These are phyloP conservation scores for Saxicola maurus DNA, from an alignment of 2,797 vertebrate species.

Conservation along the genomic window DNA sequence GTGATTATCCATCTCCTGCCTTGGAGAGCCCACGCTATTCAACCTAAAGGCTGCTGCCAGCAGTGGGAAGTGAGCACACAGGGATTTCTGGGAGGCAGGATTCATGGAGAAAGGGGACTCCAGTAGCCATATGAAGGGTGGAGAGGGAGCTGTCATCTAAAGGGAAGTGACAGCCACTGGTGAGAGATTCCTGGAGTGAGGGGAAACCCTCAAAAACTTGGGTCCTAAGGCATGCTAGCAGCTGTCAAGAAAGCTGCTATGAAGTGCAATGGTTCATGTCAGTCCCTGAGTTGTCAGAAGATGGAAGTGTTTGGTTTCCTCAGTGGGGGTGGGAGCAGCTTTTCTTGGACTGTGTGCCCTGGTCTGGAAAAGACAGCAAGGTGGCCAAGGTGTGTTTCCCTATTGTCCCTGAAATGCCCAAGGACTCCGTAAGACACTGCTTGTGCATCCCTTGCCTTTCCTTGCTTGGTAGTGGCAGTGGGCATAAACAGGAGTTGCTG, in stretches of 20 bases:
- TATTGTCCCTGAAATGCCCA: neutral
- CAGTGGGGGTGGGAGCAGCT: neutral
- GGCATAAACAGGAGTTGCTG: neutral
- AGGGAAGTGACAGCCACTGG: neutral
- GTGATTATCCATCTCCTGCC: neutral
- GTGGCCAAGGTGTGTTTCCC: neutral
- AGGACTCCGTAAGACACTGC: neutral
- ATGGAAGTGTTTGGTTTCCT: neutral
- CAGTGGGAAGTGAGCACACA: neutral
- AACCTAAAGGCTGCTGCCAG: neutral
- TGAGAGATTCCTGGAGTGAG: neutral
- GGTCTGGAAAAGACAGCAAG: neutral
- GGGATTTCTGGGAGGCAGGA: neutral
- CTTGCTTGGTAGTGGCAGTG: neutral
- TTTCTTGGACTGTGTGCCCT: neutral
- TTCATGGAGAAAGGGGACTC: neutral
- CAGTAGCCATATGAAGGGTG: neutral
- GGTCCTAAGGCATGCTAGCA: neutral
- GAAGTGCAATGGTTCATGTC: neutral
- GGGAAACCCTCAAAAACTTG: neutral
- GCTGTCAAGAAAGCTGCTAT: neutral
- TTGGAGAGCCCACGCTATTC: neutral
- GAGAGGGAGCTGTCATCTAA: neutral
- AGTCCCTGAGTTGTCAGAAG: neutral
- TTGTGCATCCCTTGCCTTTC: neutral